These are phyloP conservation scores for Myotis davidii DNA, from an alignment of 2,113 vertebrate species.

Conservation along the genomic window DNA sequence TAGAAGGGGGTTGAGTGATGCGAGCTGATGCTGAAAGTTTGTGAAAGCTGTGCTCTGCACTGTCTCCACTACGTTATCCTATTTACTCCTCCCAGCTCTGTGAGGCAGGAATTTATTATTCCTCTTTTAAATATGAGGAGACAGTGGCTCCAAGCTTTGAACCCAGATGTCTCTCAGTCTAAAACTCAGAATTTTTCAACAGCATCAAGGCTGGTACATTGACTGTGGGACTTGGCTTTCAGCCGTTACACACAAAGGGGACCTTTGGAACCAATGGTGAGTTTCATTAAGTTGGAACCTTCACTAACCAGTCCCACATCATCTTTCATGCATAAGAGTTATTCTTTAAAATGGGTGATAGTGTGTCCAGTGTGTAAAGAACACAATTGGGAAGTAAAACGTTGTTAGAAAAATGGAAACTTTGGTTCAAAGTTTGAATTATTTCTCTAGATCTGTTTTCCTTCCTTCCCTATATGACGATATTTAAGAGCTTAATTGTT, in stretches of 20 bases:
- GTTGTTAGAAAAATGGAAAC: background rate
- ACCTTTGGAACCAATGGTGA: background rate
- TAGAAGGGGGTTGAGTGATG: background rate
- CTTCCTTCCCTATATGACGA: background rate
- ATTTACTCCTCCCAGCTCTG: background rate
- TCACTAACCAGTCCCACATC: background rate
- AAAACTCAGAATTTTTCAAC: background rate
- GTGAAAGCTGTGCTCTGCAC: accelerated
- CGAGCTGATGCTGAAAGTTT: background rate
- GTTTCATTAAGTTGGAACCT: background rate
- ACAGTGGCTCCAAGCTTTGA: background rate
- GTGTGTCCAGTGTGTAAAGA: background rate
- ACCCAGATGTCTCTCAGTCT: background rate
- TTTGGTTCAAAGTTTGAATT: background rate
- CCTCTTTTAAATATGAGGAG: background rate
- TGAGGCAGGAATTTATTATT: background rate
- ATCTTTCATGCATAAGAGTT: background rate
- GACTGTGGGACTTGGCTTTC: background rate
- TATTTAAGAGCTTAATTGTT: background rate
- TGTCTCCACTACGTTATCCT: accelerated
- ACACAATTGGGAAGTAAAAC: background rate
- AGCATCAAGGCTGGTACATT: background rate
- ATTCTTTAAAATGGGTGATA: background rate
- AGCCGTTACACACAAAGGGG: background rate
- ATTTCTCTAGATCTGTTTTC: background rate